Evolutionary conservation across 2,888 invertebrate genomes (phyloP).

Genomic region (Catonia carolina): DNA sequence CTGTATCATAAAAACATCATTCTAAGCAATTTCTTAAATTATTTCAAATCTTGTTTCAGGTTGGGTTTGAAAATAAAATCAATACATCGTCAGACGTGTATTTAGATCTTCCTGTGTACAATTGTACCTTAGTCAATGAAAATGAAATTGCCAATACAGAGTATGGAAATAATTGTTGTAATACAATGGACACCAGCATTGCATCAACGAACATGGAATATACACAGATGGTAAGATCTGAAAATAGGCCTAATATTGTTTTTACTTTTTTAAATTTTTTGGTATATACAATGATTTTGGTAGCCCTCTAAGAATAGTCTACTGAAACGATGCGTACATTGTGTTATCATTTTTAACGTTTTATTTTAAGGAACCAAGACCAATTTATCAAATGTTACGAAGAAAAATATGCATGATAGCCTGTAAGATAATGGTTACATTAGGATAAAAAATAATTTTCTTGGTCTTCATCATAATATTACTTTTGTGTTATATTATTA

Average conservation of each 20-base stretch:
- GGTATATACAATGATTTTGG: too few relatives aligned
- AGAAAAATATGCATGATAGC: too few relatives aligned
- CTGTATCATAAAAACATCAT: too few relatives aligned
- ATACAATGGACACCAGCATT: constrained; percentile 2
- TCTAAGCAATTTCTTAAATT: not conserved
- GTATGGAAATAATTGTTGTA: constrained; percentile 1
- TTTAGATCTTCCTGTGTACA: constrained; percentile 6
- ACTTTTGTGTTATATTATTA: too few relatives aligned
- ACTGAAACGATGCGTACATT: too few relatives aligned
- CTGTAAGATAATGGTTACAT: too few relatives aligned
- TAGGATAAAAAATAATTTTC: too few relatives aligned
- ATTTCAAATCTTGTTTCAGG: not conserved
- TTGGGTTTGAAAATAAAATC: constrained; percentile 4
- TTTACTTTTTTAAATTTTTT: not conserved
- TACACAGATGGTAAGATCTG: constrained; percentile 1
- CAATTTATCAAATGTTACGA: too few relatives aligned
- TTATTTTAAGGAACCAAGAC: too few relatives aligned
- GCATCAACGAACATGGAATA: constrained; percentile 3
- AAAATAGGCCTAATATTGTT: not conserved
- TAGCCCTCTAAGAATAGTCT: too few relatives aligned
- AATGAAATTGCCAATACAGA: constrained; percentile 3
- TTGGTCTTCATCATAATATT: too few relatives aligned
- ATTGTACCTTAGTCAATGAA: constrained; percentile 3
- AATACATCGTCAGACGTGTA: not conserved
- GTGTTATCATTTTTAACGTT: too few relatives aligned